Evolutionary conservation across 1,140 invertebrate genomes (phyloP).

Genomic region (Nasonia vitripennis): DNA sequence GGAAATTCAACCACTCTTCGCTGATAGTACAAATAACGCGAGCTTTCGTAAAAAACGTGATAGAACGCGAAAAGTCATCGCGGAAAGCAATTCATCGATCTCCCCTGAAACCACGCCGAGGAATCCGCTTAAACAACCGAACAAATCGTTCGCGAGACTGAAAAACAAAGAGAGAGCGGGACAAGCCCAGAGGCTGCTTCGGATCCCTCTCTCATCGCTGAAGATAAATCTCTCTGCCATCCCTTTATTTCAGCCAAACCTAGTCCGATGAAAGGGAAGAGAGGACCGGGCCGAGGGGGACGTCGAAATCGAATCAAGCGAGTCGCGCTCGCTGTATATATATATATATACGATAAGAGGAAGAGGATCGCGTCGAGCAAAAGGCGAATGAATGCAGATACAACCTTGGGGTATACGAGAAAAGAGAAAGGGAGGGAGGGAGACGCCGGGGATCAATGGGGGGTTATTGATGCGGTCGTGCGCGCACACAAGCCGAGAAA

Average conservation of each 20-base stretch:
- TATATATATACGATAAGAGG: not conserved
- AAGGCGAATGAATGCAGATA: not conserved
- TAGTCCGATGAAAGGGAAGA: not conserved
- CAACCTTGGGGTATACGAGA: too few species aligned
- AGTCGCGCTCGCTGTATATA: too few species aligned
- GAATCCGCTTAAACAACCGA: conserved; percentile 26
- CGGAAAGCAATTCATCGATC: conserved; percentile 4
- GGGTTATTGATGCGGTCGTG: conserved; percentile 5
- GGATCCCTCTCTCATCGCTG: not conserved
- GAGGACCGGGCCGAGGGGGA: not conserved
- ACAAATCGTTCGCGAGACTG: conserved; percentile 25
- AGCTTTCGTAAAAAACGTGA: not conserved
- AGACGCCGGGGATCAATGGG: not conserved
- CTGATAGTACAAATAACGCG: too few species aligned
- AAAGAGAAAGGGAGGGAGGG: not conserved
- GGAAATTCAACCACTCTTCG: too few species aligned
- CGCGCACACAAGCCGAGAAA: not conserved
- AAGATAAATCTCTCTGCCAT: conserved; percentile 37
- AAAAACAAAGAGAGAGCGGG: conserved; percentile 6
- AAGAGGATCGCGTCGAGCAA: not conserved
- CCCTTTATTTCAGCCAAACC: conserved; percentile 40
- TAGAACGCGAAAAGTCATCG: not conserved
- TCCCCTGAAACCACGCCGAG: not conserved
- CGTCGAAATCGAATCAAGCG: too few species aligned
- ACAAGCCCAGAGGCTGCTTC: not conserved